These are phyloP conservation scores for Protomyctophum bolini DNA, from an alignment of 2,113 vertebrate species.

Conservation along the genomic window DNA sequence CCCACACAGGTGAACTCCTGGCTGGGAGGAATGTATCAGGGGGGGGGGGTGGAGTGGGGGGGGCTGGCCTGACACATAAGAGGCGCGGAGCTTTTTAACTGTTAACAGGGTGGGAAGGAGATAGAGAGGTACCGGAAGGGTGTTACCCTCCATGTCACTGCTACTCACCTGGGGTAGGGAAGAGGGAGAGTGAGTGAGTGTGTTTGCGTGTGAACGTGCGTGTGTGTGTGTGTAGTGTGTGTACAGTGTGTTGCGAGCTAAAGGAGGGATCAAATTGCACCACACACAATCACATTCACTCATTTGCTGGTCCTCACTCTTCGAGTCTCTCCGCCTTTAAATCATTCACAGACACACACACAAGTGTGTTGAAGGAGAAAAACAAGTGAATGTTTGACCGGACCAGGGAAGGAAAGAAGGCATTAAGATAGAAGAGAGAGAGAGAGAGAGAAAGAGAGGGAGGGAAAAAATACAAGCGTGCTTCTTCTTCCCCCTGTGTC, in stretches of 20 bases:
- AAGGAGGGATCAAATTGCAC: conserved; percentile 73
- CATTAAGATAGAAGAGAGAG: conserved; percentile 22
- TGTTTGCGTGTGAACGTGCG: background rate
- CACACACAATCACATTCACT: conserved; percentile 48
- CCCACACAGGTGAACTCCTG: conserved; percentile 75
- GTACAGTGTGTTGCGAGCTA: conserved; percentile 8
- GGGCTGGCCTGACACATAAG: conserved; percentile 32
- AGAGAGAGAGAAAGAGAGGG: conserved; percentile 8
- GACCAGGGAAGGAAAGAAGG: conserved; percentile 28
- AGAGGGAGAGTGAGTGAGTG: conserved; percentile 7
- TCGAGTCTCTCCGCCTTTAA: conserved; percentile 22
- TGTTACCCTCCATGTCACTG: conserved; percentile 48
- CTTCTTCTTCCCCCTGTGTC: background rate
- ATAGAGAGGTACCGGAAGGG: conserved; percentile 55
- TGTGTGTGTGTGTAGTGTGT: conserved; percentile 8
- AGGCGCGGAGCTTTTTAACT: conserved; percentile 61
- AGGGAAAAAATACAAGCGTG: background rate
- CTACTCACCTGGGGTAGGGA: conserved; percentile 61
- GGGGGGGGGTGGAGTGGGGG: conserved; percentile 6
- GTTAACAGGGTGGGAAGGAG: conserved; percentile 48
- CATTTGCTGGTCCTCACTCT: conserved; percentile 37
- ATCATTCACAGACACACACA: conserved; percentile 14
- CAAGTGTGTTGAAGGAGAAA: conserved; percentile 35
- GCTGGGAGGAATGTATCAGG: conserved; percentile 62
- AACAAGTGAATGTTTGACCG: conserved; percentile 61